Evolutionary conservation across 2,797 vertebrate genomes (phyloP).

Genomic region (Hirundo rustica): DNA sequence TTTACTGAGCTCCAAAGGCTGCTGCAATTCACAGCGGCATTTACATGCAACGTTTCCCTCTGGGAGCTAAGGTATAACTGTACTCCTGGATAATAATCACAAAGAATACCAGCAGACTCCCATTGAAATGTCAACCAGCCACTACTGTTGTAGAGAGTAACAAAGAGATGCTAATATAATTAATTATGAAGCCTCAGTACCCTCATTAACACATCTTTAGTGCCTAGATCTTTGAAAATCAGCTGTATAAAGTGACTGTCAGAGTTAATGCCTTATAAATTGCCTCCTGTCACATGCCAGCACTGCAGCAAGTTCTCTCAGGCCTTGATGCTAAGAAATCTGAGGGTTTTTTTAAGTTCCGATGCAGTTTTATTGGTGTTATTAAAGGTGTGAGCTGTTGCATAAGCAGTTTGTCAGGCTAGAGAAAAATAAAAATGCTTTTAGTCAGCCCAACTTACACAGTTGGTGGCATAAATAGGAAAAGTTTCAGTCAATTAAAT

Average conservation of each 20-base stretch:
- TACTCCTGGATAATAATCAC: constrained; percentile 60
- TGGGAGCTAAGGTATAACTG: constrained; percentile 56
- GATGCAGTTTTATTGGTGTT: neutral
- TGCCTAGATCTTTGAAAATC: constrained; percentile 62
- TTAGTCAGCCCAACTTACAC: neutral
- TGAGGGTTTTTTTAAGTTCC: rapidly evolving
- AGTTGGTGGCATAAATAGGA: neutral
- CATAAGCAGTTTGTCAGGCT: neutral
- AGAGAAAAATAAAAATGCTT: neutral
- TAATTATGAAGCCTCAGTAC: constrained; percentile 64
- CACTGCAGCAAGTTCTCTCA: constrained; percentile 16
- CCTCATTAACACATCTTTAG: constrained; percentile 70
- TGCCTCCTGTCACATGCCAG: constrained; percentile 54
- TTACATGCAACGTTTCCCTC: constrained; percentile 32
- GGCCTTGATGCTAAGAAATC: constrained; percentile 3
- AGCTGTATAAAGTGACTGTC: constrained; percentile 57
- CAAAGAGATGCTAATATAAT: constrained; percentile 68
- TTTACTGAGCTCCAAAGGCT: constrained; percentile 47
- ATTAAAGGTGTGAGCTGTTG: constrained; percentile 5
- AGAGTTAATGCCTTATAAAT: constrained; percentile 66
- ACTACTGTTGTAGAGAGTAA: constrained; percentile 38
- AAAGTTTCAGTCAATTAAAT: neutral
- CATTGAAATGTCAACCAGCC: constrained; percentile 62
- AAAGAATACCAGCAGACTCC: constrained; percentile 54
- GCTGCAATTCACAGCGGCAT: constrained; percentile 46